Evolutionary conservation across 2,113 vertebrate species (phyloP).

Genomic region (Nycticebus coucang): DNA sequence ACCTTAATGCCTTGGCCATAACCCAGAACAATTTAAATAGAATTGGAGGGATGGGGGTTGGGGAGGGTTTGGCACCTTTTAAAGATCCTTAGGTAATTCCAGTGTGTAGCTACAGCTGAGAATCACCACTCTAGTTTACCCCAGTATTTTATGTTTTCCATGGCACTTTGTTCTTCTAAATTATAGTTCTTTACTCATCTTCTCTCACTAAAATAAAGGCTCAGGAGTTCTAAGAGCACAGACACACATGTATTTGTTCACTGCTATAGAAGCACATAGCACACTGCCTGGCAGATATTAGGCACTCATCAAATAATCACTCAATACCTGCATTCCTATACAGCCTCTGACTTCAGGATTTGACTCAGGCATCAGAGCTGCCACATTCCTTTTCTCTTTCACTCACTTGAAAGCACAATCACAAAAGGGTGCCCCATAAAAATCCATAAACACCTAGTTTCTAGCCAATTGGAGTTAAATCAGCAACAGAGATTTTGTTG

Average conservation of each 20-base stretch:
- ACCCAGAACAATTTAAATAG: not conserved
- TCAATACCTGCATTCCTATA: not conserved
- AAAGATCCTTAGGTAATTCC: not conserved
- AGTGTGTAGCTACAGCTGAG: not conserved
- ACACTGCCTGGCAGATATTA: not conserved
- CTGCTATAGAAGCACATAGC: not conserved
- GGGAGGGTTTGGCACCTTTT: not conserved
- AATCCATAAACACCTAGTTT: not conserved
- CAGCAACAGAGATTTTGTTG: not conserved
- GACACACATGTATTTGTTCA: not conserved
- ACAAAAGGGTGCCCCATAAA: constrained; percentile 35
- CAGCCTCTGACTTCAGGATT: not conserved
- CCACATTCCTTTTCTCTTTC: not conserved
- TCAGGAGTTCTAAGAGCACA: not conserved
- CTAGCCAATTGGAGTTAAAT: not conserved
- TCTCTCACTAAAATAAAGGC: not conserved
- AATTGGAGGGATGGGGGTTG: not conserved
- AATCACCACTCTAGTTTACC: not conserved
- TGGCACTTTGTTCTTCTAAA: not conserved
- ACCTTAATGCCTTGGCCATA: not conserved
- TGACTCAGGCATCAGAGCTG: not conserved
- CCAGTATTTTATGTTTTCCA: not conserved
- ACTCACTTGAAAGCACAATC: not conserved
- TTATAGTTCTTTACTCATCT: not conserved
- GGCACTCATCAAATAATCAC: not conserved